Evolutionary conservation across 2,113 vertebrate species (phyloP).

Genomic region (Prunella himalayana): DNA sequence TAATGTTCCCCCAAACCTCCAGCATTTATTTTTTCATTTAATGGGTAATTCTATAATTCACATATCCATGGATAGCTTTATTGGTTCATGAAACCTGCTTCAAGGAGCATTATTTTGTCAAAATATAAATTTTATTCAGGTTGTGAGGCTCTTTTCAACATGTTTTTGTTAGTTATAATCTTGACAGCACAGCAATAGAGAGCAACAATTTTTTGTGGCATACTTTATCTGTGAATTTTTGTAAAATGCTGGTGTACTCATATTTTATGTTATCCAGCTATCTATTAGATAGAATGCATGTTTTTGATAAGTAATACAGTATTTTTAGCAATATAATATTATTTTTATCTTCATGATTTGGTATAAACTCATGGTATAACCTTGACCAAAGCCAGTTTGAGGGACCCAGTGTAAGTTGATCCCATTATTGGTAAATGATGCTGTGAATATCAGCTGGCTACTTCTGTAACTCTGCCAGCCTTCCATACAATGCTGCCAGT

Average conservation of each 20-base stretch:
- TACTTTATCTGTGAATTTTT: not conserved
- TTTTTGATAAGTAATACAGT: not conserved
- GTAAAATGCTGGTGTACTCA: not conserved
- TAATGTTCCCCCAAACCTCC: not conserved
- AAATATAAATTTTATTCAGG: constrained; percentile 28
- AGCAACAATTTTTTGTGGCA: not conserved
- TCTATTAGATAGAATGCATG: not conserved
- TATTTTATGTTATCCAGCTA: not conserved
- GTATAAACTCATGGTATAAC: not conserved
- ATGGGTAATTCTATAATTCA: constrained; percentile 52
- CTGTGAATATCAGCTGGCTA: not conserved
- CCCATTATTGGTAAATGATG: not conserved
- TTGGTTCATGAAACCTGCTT: constrained; percentile 31
- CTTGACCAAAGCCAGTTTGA: constrained; percentile 21
- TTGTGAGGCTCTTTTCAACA: constrained; percentile 7
- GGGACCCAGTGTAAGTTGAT: not conserved
- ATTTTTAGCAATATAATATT: constrained; percentile 23
- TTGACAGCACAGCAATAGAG: constrained; percentile 14
- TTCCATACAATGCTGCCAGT: not conserved
- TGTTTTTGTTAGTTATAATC: constrained; percentile 8
- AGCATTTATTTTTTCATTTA: constrained; percentile 46
- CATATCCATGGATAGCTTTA: constrained; percentile 2
- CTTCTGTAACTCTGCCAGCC: not conserved
- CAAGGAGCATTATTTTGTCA: constrained; percentile 24
- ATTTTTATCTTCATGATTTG: not conserved